Percentiles rank a stretch among this genome's conserved stretches.
These are phyloP conservation scores for Ameiurus melas DNA, from an alignment of 2,113 vertebrate species.

Conservation along the genomic window DNA sequence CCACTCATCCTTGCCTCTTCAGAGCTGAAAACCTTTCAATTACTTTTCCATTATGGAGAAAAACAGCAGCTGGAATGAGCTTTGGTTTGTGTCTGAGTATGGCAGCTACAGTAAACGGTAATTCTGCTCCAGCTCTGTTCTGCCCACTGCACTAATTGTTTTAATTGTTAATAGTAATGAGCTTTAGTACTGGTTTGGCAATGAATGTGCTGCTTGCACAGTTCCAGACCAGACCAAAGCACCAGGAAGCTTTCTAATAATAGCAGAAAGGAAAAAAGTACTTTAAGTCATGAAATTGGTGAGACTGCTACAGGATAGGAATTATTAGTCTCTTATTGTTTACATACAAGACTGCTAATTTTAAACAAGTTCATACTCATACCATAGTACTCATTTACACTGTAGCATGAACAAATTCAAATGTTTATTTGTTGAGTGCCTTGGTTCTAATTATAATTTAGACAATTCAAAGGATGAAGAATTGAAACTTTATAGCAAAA, in stretches of 20 bases:
- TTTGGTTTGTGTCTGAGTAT: constrained; percentile 25
- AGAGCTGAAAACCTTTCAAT: constrained; percentile 11
- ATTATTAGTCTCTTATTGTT: background rate
- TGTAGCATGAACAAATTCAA: background rate
- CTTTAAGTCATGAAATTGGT: background rate
- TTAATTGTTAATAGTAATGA: constrained; percentile 45
- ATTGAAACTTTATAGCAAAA: background rate
- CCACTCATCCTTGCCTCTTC: background rate
- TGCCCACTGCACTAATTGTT: constrained; percentile 42
- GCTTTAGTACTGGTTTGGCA: background rate
- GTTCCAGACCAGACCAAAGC: background rate
- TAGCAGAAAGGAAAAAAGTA: background rate
- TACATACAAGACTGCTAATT: background rate
- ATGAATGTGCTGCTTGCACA: background rate
- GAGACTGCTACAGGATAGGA: no score
- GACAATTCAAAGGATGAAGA: background rate
- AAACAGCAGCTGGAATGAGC: constrained; percentile 6
- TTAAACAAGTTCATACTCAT: background rate
- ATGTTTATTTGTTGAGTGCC: background rate
- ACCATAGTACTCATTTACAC: background rate
- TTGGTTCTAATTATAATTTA: background rate
- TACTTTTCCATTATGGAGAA: constrained; percentile 36
- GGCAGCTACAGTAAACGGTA: constrained; percentile 25
- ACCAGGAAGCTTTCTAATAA: background rate
- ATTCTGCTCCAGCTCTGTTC: constrained; percentile 28